Evolutionary conservation across 35 echinoderm and acorn worm species (phyloP).

Genomic region (Heliocidaris tuberculata): DNA sequence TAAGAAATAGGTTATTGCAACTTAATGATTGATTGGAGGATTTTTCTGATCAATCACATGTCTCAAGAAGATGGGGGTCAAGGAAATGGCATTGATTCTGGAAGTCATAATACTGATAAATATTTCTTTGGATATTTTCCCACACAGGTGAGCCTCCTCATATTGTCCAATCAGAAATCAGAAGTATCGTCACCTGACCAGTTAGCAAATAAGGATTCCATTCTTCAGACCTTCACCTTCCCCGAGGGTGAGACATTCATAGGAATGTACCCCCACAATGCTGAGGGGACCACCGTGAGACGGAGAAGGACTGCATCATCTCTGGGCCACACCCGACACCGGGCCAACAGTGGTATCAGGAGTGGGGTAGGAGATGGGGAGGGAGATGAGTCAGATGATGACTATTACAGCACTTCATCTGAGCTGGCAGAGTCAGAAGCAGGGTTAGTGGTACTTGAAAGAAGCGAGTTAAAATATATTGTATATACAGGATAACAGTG

Average conservation of each 20-base stretch:
- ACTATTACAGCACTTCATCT: conserved; percentile 24
- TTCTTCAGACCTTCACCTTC: conserved; percentile 63
- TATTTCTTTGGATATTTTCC: not conserved
- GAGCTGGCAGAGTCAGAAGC: not conserved
- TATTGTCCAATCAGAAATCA: conserved; percentile 61
- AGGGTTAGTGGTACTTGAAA: not conserved
- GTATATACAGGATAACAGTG: no score
- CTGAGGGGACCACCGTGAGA: not conserved
- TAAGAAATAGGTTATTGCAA: no score
- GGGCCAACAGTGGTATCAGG: not conserved
- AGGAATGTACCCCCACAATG: conserved; percentile 47
- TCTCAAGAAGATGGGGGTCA: no score
- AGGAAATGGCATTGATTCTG: no score
- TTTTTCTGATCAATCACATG: no score
- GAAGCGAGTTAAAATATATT: not conserved
- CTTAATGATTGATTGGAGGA: no score
- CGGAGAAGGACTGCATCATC: conserved; percentile 5
- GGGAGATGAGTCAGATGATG: conserved; percentile 33
- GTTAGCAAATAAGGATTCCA: conserved; percentile 54
- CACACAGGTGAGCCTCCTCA: conserved; percentile 38
- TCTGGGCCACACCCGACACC: not conserved
- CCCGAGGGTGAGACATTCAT: conserved; percentile 55
- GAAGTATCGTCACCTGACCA: conserved; percentile 57
- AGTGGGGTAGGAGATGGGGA: not conserved
- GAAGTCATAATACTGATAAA: no score